Evolutionary conservation across 2,888 invertebrate species (phyloP).

Genomic region (Meandrusa payeni): DNA sequence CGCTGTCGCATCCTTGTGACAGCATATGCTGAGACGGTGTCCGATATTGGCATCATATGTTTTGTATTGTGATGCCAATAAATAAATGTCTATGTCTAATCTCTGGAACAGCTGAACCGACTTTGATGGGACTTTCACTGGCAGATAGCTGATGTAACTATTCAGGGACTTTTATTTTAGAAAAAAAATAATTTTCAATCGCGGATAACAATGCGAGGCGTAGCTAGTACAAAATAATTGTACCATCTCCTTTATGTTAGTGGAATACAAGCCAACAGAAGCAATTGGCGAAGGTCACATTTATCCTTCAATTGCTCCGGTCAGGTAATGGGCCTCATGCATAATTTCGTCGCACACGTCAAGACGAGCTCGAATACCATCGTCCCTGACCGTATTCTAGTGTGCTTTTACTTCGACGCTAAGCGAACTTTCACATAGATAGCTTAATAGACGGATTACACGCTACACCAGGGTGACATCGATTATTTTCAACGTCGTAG

Average conservation of each 20-base stretch:
- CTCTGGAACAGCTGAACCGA: no score
- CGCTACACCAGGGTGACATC: background rate
- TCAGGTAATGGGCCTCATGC: constrained; percentile 41
- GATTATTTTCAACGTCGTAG: background rate
- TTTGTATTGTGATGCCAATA: no score
- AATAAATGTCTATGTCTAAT: no score
- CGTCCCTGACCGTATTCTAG: constrained; percentile 32
- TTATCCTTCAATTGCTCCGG: constrained; percentile 44
- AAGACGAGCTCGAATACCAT: constrained; percentile 17
- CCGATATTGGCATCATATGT: no score
- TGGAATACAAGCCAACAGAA: constrained; percentile 16
- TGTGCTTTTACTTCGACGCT: constrained; percentile 11
- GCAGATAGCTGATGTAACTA: no score
- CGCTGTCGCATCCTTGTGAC: no score
- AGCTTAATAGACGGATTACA: constrained; percentile 16
- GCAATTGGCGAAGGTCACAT: constrained; percentile 34
- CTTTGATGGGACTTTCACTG: no score
- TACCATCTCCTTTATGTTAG: constrained; percentile 10
- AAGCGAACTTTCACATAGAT: constrained; percentile 11
- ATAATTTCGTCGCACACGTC: constrained; percentile 33
- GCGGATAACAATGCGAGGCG: no score
- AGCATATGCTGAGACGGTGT: no score
- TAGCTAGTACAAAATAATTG: no score
- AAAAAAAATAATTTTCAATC: no score
- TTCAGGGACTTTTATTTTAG: no score